Evolutionary conservation across 1,140 invertebrate genomes (phyloP).

Genomic region (Trichomalopsis sarcophagae): DNA sequence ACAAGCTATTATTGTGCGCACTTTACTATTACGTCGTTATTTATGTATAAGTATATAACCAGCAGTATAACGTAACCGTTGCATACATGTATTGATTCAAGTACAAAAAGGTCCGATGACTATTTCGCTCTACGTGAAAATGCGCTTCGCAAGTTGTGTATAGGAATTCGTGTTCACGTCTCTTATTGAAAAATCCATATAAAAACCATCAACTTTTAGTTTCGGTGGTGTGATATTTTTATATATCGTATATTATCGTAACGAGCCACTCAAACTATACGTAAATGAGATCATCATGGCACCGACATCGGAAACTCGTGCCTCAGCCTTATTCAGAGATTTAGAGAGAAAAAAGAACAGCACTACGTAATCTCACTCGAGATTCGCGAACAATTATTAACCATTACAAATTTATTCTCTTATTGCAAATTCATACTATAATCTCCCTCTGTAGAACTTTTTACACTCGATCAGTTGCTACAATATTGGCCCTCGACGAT

Average conservation of each 20-base stretch:
- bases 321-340: neutral
- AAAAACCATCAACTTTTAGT: neutral
- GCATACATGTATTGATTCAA: neutral
- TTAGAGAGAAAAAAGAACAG: neutral
- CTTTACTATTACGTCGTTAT: neutral
- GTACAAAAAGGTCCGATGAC: neutral
- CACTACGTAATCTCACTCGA: neutral
- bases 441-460: conserved; percentile 19
- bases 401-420: neutral
- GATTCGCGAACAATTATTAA: neutral
- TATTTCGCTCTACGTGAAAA: conserved; percentile 7
- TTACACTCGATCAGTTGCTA: conserved; percentile 42
- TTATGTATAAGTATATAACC: neutral
- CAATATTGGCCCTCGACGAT: conserved; percentile 43
- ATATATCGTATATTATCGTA: neutral
- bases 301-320: neutral
- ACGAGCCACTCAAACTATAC: neutral
- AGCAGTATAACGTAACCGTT: conserved; percentile 4
- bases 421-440: conserved; percentile 13
- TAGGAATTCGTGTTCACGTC: neutral
- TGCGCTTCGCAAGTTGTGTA: neutral
- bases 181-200: neutral
- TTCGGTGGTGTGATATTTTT: neutral
- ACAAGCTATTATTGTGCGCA: conserved; percentile 41
- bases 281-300: neutral